These are phyloP conservation scores for Kryptolebias marmoratus DNA, from an alignment of 2,113 vertebrate species.

Conservation along the genomic window DNA sequence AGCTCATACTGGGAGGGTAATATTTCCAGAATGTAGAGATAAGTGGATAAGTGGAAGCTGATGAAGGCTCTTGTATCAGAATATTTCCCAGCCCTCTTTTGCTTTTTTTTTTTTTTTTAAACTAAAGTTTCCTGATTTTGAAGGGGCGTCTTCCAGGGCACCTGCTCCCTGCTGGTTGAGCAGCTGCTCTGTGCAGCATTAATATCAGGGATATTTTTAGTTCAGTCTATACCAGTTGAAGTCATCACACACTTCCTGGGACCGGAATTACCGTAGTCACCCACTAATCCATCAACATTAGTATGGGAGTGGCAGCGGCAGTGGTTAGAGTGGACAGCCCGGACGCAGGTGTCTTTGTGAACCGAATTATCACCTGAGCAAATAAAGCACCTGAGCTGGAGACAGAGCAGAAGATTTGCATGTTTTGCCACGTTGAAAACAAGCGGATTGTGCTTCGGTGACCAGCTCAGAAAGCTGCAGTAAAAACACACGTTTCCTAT, in stretches of 20 bases:
- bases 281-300: constrained; percentile 75
- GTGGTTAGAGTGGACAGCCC: constrained; percentile 38
- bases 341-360: constrained; percentile 64
- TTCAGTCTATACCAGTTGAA: constrained; percentile 56
- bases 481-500: constrained; percentile 37
- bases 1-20: constrained; percentile 49
- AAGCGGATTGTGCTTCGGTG: constrained; percentile 61
- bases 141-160: constrained; percentile 58
- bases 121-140: constrained; percentile 57
- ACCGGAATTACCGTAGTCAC: constrained; percentile 60
- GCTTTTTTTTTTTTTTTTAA: neutral
- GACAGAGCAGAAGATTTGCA: constrained; percentile 71
- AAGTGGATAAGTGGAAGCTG: constrained; percentile 72
- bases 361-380: constrained; percentile 71
- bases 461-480: constrained; percentile 59
- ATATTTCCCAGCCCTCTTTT: constrained; percentile 44
- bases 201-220: constrained; percentile 71
- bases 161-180: constrained; percentile 60
- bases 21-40: constrained; percentile 61
- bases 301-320: constrained; percentile 62
- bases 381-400: constrained; percentile 71
- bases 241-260: constrained; percentile 39
- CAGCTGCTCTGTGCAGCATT: constrained; percentile 72
- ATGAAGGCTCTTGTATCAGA: constrained; percentile 59
- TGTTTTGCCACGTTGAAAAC: constrained; percentile 68